These are phyloP conservation scores for Chymomyza amoena DNA, from an alignment of 2,888 invertebrate genomes.

Conservation along the genomic window DNA sequence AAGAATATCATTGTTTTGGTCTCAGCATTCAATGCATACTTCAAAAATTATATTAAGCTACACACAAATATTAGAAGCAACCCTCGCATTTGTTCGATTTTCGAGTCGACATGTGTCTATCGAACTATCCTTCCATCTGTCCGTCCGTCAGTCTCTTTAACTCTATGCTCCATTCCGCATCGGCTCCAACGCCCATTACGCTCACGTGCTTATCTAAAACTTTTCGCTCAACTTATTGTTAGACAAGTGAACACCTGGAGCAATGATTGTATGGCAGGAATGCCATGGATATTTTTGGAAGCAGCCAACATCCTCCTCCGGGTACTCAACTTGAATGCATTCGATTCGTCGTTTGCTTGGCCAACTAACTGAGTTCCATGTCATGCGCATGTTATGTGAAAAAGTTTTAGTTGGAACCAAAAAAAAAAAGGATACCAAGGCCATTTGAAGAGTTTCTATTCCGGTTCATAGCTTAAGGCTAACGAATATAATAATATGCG, in stretches of 20 bases:
- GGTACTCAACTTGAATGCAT: conserved; percentile 29
- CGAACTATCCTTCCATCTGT: neutral
- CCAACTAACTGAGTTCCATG: neutral
- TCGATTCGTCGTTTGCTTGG: conserved; percentile 5
- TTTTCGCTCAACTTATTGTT: conserved; percentile 39
- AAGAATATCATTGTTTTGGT: too few species aligned
- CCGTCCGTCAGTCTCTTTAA: neutral
- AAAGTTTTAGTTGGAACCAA: conserved; percentile 68
- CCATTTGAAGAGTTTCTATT: conserved; percentile 45
- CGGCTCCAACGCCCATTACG: neutral
- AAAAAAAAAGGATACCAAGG: conserved; percentile 50
- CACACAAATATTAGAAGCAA: too few species aligned
- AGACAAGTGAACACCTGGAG: neutral
- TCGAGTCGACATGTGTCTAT: neutral
- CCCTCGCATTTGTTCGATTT: conserved; percentile 33
- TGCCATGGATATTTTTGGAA: neutral
- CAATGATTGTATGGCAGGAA: neutral
- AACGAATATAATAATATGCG: neutral
- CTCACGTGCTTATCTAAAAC: conserved; percentile 71
- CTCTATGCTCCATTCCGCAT: neutral
- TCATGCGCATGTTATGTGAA: conserved; percentile 61
- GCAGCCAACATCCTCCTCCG: neutral
- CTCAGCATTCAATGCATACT: too few species aligned
- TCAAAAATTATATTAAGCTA: too few species aligned
- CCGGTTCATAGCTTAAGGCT: conserved; percentile 8